Conservation (phyloP, 2,113 vertebrate species). For the Cephalopholis sonnerati region DNA sequence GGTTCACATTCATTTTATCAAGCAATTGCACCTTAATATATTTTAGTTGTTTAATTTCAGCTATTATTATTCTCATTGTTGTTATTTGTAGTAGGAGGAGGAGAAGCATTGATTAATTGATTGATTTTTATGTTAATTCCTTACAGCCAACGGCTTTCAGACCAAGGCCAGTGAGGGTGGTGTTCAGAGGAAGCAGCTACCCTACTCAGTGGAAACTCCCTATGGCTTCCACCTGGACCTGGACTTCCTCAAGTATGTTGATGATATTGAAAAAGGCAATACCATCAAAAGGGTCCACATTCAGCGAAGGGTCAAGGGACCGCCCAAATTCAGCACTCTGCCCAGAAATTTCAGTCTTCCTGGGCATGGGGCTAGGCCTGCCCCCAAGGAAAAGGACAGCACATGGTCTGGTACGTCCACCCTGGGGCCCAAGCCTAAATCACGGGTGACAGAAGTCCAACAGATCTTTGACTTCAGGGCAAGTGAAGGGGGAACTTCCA, state of each 20-base stretch:
- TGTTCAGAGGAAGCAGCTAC: constrained; percentile 89
- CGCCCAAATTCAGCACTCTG: constrained; percentile 95
- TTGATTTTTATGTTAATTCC: constrained; percentile 48
- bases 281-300: constrained; percentile 96
- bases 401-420: constrained; percentile 87
- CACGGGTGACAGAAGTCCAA: constrained; percentile 85
- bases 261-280: constrained; percentile 98
- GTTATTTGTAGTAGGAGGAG: background rate
- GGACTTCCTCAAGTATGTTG: constrained; percentile 98
- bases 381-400: constrained; percentile 81
- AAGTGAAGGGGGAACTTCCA: constrained; percentile 62
- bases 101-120: constrained; percentile 16
- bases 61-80: constrained; percentile 1
- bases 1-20: constrained; percentile 31
- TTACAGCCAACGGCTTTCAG: constrained; percentile 87
- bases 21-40: constrained; percentile 3
- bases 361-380: constrained; percentile 82
- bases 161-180: constrained; percentile 84
- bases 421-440: constrained; percentile 86
- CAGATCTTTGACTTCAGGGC: constrained; percentile 80
- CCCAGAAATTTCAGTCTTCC: constrained; percentile 97
- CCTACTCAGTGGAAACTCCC: constrained; percentile 97
- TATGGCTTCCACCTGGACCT: constrained; percentile 98
- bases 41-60: background rate
- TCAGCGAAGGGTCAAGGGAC: constrained; percentile 91